Evolutionary conservation across 2,888 invertebrate genomes (phyloP), one percentile per base, ranked within the genome.

Genomic region (Cyaniris semiargus): DNA sequence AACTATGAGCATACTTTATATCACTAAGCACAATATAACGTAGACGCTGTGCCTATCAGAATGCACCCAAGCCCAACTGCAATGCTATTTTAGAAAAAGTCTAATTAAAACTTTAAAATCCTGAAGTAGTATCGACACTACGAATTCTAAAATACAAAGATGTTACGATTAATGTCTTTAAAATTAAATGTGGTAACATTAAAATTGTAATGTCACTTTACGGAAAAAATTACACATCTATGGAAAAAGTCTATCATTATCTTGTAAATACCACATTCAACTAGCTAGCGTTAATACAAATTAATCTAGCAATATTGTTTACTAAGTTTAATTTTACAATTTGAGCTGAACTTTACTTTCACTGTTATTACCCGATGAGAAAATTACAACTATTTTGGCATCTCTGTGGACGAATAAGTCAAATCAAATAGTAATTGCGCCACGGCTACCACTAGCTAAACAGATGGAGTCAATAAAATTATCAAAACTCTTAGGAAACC

Each of bases 301-400:
- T 74, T 74, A 74, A 74, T 23, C 27, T 74, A 74, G 74, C 74
- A 27, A 18, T 74, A 74, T 27, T 8, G 48, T 74, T 53, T 8
- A 74, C 74, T 74, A 74, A 53, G 53, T 74, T 53, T 82, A 84
- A 85, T 81, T 85, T 87, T 83, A 85, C 84, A 85, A 83, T 86
- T 90, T 89, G 90, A 89, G 89, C 90, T 86, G 85, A 83, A 78
- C 77, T 71, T 75, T 78, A 78, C 83, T 83, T 84, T 78, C 78
- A 86, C 70, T 53, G 23, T 58, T 75, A 66, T 72, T 72, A 18
- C 71, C 75, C 27, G 74, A 78, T 78, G 76, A 77, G 70, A 77
- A 75, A 78, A 87, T 86, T 90, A 91, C 85, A 89, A 88, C 91
- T 93, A 94, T 81, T 94, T 94, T 94, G 93, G 93, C 93, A 94